phyloP scores from a whole-genome alignment of 2,797 vertebrate species.

The Ptychobarbus kaznakovi region DNA sequence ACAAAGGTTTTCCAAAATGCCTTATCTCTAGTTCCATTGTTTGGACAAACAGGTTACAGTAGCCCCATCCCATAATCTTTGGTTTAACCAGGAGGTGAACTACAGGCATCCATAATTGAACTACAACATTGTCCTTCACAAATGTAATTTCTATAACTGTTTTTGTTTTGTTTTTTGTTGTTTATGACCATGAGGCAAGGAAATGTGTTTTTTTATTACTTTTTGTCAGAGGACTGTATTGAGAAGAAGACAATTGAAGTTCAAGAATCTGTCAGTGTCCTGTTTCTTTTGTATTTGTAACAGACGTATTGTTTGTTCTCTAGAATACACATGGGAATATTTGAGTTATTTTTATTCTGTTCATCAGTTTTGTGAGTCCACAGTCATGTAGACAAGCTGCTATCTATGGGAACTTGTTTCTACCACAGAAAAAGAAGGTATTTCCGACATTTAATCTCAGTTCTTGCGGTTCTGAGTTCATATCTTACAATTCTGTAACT shows the following conservation, averaged over 20 bases:
- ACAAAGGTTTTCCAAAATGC: not conserved
- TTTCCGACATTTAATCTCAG: not conserved
- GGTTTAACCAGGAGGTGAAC: not conserved
- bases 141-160: not conserved
- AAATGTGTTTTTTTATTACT: not conserved
- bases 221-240: not conserved
- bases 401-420: not conserved
- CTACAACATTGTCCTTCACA: not conserved
- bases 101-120: not conserved
- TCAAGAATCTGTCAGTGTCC: conserved; percentile 53
- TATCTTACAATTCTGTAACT: not conserved
- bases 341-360: conserved; percentile 39
- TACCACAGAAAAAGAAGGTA: not conserved
- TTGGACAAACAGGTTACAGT: not conserved
- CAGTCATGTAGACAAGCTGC: not conserved
- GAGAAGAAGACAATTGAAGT: conserved; percentile 4
- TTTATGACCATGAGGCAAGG: conserved; percentile 3
- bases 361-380: conserved; percentile 31
- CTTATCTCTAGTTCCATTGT: not conserved
- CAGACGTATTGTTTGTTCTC: conserved; percentile 31
- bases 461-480: not conserved
- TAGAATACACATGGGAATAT: conserved; percentile 29
- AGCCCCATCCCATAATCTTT: not conserved
- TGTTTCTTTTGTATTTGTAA: conserved; percentile 28
- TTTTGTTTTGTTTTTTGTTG: too few species aligned